Base-by-base conservation (phyloP, 2,113 vertebrate genomes). In the Microcebus jonahi region DNA sequence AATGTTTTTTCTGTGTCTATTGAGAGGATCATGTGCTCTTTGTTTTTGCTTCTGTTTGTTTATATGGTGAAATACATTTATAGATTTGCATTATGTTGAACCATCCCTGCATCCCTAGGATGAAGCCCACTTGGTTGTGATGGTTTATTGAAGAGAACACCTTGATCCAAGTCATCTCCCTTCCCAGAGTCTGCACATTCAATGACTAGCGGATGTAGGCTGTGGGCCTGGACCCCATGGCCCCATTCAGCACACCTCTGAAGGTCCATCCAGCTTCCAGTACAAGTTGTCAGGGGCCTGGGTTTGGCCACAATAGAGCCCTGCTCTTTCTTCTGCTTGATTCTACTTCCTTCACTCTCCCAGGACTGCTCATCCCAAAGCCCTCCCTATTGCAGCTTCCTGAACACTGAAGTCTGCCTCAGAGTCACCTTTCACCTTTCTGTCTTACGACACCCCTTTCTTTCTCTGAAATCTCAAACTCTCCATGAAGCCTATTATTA, bases 241-340 rank as follows among this genome's bases (percentile, higher is more conserved):
- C 0, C 4, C 1, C 11, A 20, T 18, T 27, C 1, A 0, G 4
- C 27, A 25, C 3, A 29, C 21, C 36, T 61, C 9, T 34, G 3
- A 80, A n/a, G 25, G 55, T 5, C 21, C 34, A 36, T 7, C 3
- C 12, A 45, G n/a, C 68, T 68, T 70, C 11, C 55, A 36, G 48
- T 61, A 42, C 42, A 29, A 3, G 25, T 2, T 61, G n/a, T 31
- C 25, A 18, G n/a, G 77, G 23, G 11, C 21, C 23, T 83, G 48
- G 1, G 20, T 77, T 17, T 31, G 14, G 27, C n/a, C n/a, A 2
- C 17, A 25, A 0, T 4, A 5, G 5, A 89, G 1, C 14, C 36
- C 2, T 15, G 50, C 8, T 45, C 70, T 27, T 70, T n/a, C 61
- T 11, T 82, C 18, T 25, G 1, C 6, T 45, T 25, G 21, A 3